These are phyloP conservation scores for Thaumatotibia leucotreta DNA, from an alignment of 1,140 invertebrate species.

Conservation along the genomic window DNA sequence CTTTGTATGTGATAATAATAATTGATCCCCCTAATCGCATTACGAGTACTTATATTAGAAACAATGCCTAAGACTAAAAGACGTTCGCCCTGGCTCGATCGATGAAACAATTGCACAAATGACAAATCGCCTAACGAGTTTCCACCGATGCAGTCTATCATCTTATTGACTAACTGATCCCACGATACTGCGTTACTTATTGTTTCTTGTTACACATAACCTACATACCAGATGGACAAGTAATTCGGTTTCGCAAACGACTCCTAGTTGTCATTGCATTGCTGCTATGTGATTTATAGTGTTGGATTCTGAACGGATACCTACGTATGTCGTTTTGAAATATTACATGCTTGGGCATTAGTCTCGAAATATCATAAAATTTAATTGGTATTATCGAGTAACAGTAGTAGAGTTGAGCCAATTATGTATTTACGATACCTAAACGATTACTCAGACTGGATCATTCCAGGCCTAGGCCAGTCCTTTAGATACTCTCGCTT, in stretches of 20 bases:
- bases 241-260: background rate
- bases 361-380: background rate
- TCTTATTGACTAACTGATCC: conserved; percentile 8
- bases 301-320: background rate
- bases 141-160: background rate
- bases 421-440: no score
- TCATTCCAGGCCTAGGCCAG: no score
- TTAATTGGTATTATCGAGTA: background rate
- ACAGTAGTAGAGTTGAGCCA: no score
- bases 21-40: no score
- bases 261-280: background rate
- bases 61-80: background rate
- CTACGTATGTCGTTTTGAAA: background rate
- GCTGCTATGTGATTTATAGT: background rate
- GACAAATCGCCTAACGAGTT: conserved; percentile 5
- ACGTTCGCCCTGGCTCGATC: background rate
- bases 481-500: no score
- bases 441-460: no score
- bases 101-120: conserved; percentile 1
- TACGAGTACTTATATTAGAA: background rate
- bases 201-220: background rate
- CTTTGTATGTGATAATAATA: no score
- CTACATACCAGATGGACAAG: background rate
- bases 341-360: background rate
- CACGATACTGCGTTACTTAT: background rate